These are phyloP conservation scores for Machimus atricapillus DNA, from an alignment of 2,888 invertebrate genomes.

Conservation along the genomic window DNA sequence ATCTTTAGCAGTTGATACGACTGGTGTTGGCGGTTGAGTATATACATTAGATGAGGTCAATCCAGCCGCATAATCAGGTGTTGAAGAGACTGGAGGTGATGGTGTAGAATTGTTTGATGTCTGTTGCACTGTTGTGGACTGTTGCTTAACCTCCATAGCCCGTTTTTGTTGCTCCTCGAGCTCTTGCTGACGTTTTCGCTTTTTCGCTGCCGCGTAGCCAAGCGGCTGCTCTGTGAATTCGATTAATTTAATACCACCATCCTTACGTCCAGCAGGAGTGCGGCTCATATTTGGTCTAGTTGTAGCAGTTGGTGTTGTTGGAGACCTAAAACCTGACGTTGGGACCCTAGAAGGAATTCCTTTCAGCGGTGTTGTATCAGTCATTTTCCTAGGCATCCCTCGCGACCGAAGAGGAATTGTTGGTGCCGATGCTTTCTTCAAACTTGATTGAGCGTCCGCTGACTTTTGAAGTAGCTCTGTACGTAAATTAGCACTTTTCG, in stretches of 20 bases:
- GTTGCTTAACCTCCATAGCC: constrained; percentile 65
- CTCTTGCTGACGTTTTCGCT: constrained; percentile 82
- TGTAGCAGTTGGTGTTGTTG: constrained; percentile 60
- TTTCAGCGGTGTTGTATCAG: constrained; percentile 91
- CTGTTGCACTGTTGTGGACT: constrained; percentile 56
- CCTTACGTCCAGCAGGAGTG: constrained; percentile 75
- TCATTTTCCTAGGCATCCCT: constrained; percentile 95
- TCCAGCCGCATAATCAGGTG: constrained; percentile 86
- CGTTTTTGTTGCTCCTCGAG: constrained; percentile 72
- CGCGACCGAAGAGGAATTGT: constrained; percentile 87
- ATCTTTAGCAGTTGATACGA: constrained; percentile 48
- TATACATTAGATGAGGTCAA: constrained; percentile 68
- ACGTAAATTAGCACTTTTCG: constrained; percentile 90
- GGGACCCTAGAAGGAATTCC: constrained; percentile 87
- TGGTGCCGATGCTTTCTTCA: constrained; percentile 87
- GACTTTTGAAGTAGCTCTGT: constrained; percentile 92
- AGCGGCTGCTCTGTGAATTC: constrained; percentile 94
- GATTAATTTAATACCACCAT: constrained; percentile 91
- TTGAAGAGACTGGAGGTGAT: constrained; percentile 58
- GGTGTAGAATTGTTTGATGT: constrained; percentile 56
- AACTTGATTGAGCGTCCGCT: constrained; percentile 84
- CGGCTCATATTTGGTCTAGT: constrained; percentile 67
- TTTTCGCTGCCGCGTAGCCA: constrained; percentile 83
- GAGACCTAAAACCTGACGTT: constrained; percentile 69
- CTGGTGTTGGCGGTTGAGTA: constrained; percentile 62